A percentile compares a stretch with the other conserved stretches of the same genome.
Evolutionary conservation across 2,113 vertebrate species (phyloP).

Genomic region (Peucedramus taeniatus): DNA sequence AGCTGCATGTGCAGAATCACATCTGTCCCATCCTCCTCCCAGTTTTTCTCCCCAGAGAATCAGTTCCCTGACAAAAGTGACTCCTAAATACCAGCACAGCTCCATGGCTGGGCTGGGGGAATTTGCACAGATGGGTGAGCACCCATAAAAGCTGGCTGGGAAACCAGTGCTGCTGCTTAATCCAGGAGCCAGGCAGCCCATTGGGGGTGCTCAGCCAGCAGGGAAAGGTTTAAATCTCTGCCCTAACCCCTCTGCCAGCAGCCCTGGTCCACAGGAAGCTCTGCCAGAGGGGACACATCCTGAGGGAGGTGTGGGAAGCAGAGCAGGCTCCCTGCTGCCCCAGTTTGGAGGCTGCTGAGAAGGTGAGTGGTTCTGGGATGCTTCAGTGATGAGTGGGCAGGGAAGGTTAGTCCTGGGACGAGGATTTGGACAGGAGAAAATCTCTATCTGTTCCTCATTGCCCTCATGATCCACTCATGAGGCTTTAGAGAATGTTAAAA

Average conservation of each 20-base stretch:
- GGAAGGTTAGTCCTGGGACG: not conserved
- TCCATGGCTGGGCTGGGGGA: slow-evolving; percentile 69
- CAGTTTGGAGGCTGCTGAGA: not conserved
- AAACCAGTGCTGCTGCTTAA: slow-evolving; percentile 21
- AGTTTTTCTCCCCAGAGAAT: not conserved
- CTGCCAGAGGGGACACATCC: not conserved
- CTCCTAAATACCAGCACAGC: slow-evolving; percentile 40
- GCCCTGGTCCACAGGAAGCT: not conserved
- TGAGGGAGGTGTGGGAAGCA: not conserved
- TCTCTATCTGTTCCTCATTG: not conserved
- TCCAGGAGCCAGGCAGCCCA: not conserved
- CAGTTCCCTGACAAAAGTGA: slow-evolving; percentile 61
- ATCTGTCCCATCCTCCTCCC: not conserved
- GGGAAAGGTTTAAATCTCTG: not conserved
- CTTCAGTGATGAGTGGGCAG: not conserved
- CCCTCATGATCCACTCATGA: not conserved
- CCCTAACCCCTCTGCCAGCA: accelerated
- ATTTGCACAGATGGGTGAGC: slow-evolving; percentile 78
- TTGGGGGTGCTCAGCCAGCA: not conserved
- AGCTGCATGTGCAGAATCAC: not conserved
- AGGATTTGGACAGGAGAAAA: not conserved
- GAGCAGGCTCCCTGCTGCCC: not conserved
- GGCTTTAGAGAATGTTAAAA: not conserved
- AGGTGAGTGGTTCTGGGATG: not conserved
- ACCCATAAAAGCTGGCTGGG: slow-evolving; percentile 75